Evolutionary conservation across 2,113 vertebrate species (phyloP), one percentile per base, ranked within the genome.

Genomic region (Meriones unguiculatus): DNA sequence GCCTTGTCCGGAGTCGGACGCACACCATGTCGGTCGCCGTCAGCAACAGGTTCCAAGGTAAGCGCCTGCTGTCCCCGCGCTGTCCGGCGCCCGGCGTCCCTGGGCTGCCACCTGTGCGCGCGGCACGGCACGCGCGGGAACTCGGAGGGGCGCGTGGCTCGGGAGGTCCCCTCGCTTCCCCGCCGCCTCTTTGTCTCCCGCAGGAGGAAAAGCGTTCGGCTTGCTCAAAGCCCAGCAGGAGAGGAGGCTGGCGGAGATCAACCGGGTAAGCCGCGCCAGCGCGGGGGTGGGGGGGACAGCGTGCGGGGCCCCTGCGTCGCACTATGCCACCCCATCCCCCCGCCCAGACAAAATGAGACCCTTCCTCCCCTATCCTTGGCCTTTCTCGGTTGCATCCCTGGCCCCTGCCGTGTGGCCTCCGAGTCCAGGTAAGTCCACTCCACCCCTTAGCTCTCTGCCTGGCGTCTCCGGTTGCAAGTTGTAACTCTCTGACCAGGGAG

Each of bases 141-240:
- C 30, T 12, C 3, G 62, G 64, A 64, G 32, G 81, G 59, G 69
- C 50, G 57, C 86, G 65, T 25, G 81, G 80, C 87, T 93, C 35
- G 2, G 57, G 52, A 20, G 80, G 32, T 32, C 52, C 92, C 93
- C 91, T n/a, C 14, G 24, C 87, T 69, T 57, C 87, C 50, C 35
- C 50, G 35, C 62, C n/a, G 87, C 92, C 85, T 28, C 94, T 95
- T 95, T 97, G 95, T 97, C 89, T 95, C 90, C 95, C 93, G 9
- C 98, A 99, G 99, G 99, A 93, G 99, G 99, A 41, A 99, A 99
- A 98, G 98, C 99, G 28, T 99, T 99, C 52, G 99, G 99, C 30
- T 96, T 99, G 85, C 97, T 99, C 76, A 99, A 99, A 98, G 99
- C 98, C 82, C 99, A 99, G 96, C 99, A 99, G 90, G 98, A 99